phyloP scores from a whole-genome alignment of 2,888 invertebrate species.

The Teleiodes luculella region DNA sequence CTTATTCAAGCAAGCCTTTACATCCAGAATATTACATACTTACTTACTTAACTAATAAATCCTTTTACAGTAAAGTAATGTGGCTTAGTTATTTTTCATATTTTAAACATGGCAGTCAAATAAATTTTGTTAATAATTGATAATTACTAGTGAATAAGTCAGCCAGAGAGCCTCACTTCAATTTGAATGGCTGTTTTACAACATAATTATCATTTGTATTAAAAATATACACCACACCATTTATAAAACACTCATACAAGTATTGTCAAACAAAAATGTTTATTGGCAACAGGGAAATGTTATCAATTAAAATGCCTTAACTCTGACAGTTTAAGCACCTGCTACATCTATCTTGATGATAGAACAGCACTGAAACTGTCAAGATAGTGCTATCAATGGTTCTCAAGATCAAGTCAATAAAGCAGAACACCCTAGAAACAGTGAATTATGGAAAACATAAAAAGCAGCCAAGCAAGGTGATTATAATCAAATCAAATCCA shows the following conservation, averaged over 20 bases:
- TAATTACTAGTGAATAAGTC: too few species aligned
- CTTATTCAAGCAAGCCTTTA: too few species aligned
- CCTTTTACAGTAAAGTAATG: too few species aligned
- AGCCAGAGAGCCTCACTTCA: too few species aligned
- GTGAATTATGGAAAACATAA: neutral
- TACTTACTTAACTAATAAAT: too few species aligned
- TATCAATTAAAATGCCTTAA: neutral
- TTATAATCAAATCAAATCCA: slow-evolving; percentile 4
- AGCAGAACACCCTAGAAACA: neutral
- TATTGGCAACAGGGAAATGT: neutral
- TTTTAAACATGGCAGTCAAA: too few species aligned
- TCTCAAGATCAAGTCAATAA: neutral
- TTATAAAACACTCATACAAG: neutral
- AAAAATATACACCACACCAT: too few species aligned
- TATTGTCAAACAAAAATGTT: neutral
- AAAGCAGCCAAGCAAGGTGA: neutral
- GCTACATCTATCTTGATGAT: neutral
- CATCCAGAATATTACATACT: too few species aligned
- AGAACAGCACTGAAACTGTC: neutral
- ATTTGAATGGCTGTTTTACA: too few species aligned
- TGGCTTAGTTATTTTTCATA: too few species aligned
- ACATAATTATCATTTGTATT: too few species aligned
- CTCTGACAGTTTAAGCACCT: neutral
- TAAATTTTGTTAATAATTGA: too few species aligned
- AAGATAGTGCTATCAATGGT: slow-evolving; percentile 4